Conservation (phyloP, 2,888 invertebrate genomes). For the Cantharis rustica region DNA sequence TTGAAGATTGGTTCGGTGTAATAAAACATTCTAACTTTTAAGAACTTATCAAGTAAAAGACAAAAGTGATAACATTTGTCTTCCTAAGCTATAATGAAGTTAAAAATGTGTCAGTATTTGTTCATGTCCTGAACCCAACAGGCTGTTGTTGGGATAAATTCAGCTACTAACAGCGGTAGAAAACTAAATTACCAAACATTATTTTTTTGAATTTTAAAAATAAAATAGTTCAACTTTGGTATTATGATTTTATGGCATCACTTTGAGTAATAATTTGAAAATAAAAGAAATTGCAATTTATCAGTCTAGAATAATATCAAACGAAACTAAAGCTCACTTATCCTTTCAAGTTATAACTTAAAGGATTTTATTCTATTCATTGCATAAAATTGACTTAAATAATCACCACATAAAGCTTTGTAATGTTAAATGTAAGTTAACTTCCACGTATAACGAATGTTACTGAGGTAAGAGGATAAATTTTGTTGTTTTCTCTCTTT, state of each 20-base stretch:
- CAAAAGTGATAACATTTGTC: conserved; percentile 11
- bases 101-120: conserved; percentile 13
- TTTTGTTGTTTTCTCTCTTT: conserved; percentile 2
- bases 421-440: conserved; percentile 4
- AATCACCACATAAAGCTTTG: conserved; percentile 8
- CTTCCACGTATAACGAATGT: conserved; percentile 7
- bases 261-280: background rate
- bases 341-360: background rate
- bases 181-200: background rate
- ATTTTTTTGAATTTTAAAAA: background rate
- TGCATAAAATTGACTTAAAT: conserved; percentile 2
- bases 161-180: background rate
- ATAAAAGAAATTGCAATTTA: background rate
- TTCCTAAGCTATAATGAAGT: conserved; percentile 7
- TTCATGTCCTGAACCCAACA: conserved; percentile 11
- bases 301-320: background rate
- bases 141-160: background rate
- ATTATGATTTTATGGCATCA: background rate
- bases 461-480: conserved; percentile 7
- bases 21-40: background rate
- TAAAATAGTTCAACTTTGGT: background rate
- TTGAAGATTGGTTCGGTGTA: background rate
- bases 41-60: conserved; percentile 10
- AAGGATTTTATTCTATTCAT: background rate
- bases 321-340: background rate